Evolutionary conservation across 2,797 vertebrate species (phyloP).

Genomic region (Iguana delicatissima): DNA sequence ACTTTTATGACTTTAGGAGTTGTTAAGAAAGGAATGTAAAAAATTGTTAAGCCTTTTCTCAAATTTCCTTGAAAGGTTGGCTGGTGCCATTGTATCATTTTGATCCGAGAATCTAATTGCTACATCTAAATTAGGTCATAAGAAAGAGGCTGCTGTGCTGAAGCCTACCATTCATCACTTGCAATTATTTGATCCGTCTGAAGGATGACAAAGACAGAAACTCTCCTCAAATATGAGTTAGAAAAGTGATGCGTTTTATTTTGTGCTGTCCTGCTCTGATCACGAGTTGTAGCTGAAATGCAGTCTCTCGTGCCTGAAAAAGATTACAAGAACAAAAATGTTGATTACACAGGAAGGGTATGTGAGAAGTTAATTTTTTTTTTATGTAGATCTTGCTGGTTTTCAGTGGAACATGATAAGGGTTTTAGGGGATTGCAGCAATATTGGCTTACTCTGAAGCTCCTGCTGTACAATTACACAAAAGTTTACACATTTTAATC

Average conservation of each 20-base stretch:
- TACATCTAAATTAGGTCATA: background rate
- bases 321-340: background rate
- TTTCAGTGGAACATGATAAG: background rate
- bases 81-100: background rate
- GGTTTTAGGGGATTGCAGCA: background rate
- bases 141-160: background rate
- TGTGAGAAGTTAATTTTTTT: background rate
- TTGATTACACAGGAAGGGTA: background rate
- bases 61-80: background rate
- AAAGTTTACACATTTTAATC: background rate
- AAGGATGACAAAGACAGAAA: conserved; percentile 5
- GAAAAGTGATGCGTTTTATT: background rate
- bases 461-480: background rate
- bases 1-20: background rate
- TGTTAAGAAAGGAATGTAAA: background rate
- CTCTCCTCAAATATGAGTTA: background rate
- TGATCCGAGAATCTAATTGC: background rate
- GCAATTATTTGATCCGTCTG: conserved; percentile 5
- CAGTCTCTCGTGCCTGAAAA: background rate
- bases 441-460: background rate
- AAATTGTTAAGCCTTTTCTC: background rate
- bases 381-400: background rate
- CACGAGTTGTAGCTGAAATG: no score
- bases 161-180: conserved; percentile 2
- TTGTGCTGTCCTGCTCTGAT: background rate